Evolutionary conservation across 2,888 invertebrate genomes (phyloP), one percentile per base, ranked within the genome.

Genomic region (Phanerotoma sp.): DNA sequence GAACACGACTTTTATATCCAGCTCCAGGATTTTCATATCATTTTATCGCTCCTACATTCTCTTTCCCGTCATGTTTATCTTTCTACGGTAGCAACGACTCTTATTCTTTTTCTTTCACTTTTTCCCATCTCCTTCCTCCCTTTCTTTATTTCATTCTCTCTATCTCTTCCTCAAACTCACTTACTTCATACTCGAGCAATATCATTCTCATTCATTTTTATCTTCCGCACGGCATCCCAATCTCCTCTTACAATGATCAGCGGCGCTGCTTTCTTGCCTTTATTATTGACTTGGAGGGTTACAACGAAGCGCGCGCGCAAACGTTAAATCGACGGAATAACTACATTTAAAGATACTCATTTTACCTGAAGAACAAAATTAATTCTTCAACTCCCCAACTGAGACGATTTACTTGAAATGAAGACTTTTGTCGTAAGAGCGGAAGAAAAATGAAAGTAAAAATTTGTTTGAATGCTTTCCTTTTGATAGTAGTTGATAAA

Each of bases 141-240:
- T 35, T 52, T 51, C 28, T n/a, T 22, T 44, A 10, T 38, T 21
- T 40, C 37, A 50, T 5, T 41, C 21, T 20, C 30, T 38, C 30
- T 16, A 42, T 25, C 15, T 37, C 37, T 30, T 47, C 10, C 51
- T 50, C 56, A 50, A 33, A 37, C 50, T 46, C 56, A 32, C 42
- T 48, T 54, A 44, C 62, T 44, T 47, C 45, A 37, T 28, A 47
- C 30, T 40, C 42, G 37, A 53, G 65, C 58, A 65, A 65, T 65
- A 65, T 65, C 65, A 65, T 65, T 65, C 65, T 63, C 65, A 65
- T 65, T 65, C 64, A 64, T 64, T 65, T 65, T 65, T 65, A 65
- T 65, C 62, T 63, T 48, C 51, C 51, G 50, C 54, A 35, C 47
- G 38, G 45, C 41, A 44, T 58, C 45, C 59, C 63, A 61, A 62